Evolutionary conservation across 2,113 vertebrate species (phyloP), one percentile per base, ranked within the genome.

Genomic region (Platycercus adscitus): DNA sequence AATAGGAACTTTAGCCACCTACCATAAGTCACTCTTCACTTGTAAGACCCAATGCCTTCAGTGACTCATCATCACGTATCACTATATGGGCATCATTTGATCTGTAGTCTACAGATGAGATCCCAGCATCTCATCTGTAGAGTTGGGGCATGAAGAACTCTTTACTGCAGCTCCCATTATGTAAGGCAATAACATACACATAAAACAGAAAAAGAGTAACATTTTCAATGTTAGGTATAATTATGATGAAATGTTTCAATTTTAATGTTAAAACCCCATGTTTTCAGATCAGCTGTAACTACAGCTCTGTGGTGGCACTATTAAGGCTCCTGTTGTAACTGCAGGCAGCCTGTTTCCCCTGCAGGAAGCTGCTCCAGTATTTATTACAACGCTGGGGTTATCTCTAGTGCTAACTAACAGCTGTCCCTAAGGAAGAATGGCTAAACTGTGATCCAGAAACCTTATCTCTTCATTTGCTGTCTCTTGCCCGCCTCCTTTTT

Each of bases 351-450:
- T 65, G 39, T 78, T 93, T 39, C 29, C 52, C 28, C 71, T 81
- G 43, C 64, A 41, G 73, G 69, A 92, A 96, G 68, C 81, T 86
- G 37, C 63, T 78, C 55, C 41, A 26, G 28, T 23, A 44, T 83
- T 93, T 93, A 61, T 50, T 46, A 35, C 56, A 69, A 29, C 28
- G 5, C 28, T 31, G 28, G 50, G 16, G 43, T 84, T 92, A 73
- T 86, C 26, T 0, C 46, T 28, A 7, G 23, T 69, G 79, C 68
- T 76, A 82, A 31, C 41, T 53, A 46, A 58, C 8, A 64, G 24
- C 35, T 77, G 15, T 84, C 53, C 63, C 72, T 61, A 53, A 26
- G 18, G 64, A 46, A 31, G 20, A 49, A 41, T 56, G 39, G 7
- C 25, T 58, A 85, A 73, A 68, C 1, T n/a, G 31, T 31, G 11